Evolutionary conservation across 2,888 invertebrate species (phyloP).

Genomic region (Sinodicranocentrus sp.): DNA sequence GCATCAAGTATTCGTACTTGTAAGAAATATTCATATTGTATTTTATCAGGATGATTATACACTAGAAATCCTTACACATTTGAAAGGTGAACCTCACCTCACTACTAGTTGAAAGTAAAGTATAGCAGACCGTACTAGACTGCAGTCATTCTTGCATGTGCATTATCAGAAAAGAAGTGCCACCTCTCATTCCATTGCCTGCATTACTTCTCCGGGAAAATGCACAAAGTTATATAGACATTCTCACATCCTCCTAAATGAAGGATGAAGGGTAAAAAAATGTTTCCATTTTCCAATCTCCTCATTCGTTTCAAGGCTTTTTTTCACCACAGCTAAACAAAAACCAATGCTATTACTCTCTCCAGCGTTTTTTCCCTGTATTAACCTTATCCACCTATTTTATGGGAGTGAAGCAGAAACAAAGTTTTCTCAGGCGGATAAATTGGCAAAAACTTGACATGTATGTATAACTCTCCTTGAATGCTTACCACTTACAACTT

Average conservation of each 20-base stretch:
- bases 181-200: too few species aligned
- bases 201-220: too few species aligned
- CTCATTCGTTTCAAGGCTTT: neutral
- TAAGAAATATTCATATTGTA: too few species aligned
- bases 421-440: constrained; percentile 37
- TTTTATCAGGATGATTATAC: too few species aligned
- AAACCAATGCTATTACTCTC: neutral
- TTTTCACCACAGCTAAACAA: neutral
- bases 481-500: neutral
- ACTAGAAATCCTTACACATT: too few species aligned
- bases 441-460: constrained; percentile 40
- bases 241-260: neutral
- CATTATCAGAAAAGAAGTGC: too few species aligned
- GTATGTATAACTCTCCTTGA: neutral
- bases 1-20: neutral
- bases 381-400: neutral
- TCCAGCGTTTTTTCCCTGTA: constrained; percentile 1
- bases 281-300: neutral
- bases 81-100: too few species aligned
- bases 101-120: neutral
- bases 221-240: too few species aligned
- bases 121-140: neutral
- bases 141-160: too few species aligned
- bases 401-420: constrained; percentile 23
- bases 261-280: constrained; percentile 7